phyloP scores from a whole-genome alignment of 2,797 vertebrate genomes.

The Anolis apletophallus region DNA sequence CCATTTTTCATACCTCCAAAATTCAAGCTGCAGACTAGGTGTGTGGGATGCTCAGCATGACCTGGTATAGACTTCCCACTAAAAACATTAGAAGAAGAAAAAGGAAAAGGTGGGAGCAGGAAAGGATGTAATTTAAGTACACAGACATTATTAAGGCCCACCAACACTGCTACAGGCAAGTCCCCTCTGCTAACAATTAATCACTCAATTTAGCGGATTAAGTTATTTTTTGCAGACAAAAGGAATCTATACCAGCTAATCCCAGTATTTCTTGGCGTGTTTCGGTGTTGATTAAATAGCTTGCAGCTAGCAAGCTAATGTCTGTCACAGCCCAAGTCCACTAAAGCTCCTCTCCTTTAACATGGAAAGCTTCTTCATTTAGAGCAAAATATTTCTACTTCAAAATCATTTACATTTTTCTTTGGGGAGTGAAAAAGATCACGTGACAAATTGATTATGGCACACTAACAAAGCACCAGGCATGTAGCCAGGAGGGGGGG shows the following conservation, averaged over 20 bases:
- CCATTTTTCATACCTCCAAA: slow-evolving; percentile 31
- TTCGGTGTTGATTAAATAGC: slow-evolving; percentile 4
- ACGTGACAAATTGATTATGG: not conserved
- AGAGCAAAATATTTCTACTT: not conserved
- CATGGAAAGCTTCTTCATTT: not conserved
- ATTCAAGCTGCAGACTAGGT: slow-evolving; percentile 28
- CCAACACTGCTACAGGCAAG: not conserved
- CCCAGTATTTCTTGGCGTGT: not conserved
- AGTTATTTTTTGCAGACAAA: slow-evolving; percentile 21
- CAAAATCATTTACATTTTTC: not conserved
- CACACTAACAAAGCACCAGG: not conserved
- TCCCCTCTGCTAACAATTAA: slow-evolving; percentile 52
- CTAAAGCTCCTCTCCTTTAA: not conserved
- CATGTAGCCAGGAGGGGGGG: too few relatives aligned
- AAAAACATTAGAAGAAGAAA: slow-evolving; percentile 29
- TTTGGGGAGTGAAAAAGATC: not conserved
- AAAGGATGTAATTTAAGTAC: not conserved
- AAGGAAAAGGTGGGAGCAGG: slow-evolving; percentile 15
- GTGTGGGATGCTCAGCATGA: slow-evolving; percentile 47
- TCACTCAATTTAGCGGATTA: slow-evolving; percentile 31
- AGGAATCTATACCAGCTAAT: slow-evolving; percentile 35
- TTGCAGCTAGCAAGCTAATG: not conserved
- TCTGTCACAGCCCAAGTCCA: not conserved
- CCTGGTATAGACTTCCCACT: slow-evolving; percentile 14
- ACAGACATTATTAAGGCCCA: not conserved